These are phyloP conservation scores for Taenioides sp. DNA, from an alignment of 2,797 vertebrate genomes.

Conservation along the genomic window DNA sequence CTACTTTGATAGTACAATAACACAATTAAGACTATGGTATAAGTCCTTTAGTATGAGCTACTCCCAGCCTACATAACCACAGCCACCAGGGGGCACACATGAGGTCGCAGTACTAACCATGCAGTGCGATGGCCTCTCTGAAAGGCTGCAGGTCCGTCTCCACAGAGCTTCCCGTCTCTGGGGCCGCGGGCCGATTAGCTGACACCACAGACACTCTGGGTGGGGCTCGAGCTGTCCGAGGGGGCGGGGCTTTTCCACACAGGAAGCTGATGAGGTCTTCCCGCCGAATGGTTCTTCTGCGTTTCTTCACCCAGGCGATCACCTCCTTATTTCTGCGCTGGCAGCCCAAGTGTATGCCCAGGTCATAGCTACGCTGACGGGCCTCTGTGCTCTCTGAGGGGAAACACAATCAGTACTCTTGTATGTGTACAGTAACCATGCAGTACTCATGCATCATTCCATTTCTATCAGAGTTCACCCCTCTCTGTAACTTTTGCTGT, in stretches of 20 bases:
- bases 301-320: slow-evolving; percentile 97
- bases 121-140: slow-evolving; percentile 98
- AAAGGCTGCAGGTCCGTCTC: slow-evolving; percentile 99
- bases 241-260: slow-evolving; percentile 95
- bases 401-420: background rate
- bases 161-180: slow-evolving; percentile 93
- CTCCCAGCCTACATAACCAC: background rate
- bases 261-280: slow-evolving; percentile 99
- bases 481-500: too few species aligned
- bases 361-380: slow-evolving; percentile 93
- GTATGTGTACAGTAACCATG: background rate
- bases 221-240: slow-evolving; percentile 89
- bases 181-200: slow-evolving; percentile 87
- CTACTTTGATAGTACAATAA: too few species aligned
- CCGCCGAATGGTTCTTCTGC: slow-evolving; percentile 94
- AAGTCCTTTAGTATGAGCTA: too few species aligned
- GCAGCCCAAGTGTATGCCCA: slow-evolving; percentile 94
- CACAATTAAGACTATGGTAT: too few species aligned
- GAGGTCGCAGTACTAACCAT: slow-evolving; percentile 79
- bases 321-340: slow-evolving; percentile 97
- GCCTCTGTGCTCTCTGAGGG: slow-evolving; percentile 91
- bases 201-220: slow-evolving; percentile 95
- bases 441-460: background rate
- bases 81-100: background rate
- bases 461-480: too few species aligned